phyloP scores from a whole-genome alignment of 2,888 invertebrate genomes.

The Pammene fasciana region DNA sequence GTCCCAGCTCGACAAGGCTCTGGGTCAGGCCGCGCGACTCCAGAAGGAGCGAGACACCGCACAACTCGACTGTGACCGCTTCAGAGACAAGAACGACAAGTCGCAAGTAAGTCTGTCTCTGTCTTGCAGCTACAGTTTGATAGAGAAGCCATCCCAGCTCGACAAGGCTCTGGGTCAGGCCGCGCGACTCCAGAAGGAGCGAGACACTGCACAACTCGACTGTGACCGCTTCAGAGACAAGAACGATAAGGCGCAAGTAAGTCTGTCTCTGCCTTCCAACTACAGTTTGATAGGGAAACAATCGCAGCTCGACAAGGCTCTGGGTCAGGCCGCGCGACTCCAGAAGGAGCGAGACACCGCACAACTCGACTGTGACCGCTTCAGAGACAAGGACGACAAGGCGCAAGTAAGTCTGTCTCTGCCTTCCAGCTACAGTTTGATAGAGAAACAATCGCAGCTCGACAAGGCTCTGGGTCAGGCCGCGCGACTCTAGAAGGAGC shows the following conservation, averaged over 20 bases:
- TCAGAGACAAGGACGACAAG: slow-evolving; percentile 95
- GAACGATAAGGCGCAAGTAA: slow-evolving; percentile 94
- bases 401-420: slow-evolving; percentile 86
- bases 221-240: slow-evolving; percentile 94
- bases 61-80: slow-evolving; percentile 92
- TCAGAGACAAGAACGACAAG: slow-evolving; percentile 95
- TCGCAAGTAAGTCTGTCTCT: slow-evolving; percentile 86
- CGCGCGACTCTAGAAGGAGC: slow-evolving; percentile 94
- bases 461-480: slow-evolving; percentile 95
- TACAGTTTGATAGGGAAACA: neutral
- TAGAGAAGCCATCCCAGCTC: slow-evolving; percentile 89
- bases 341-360: slow-evolving; percentile 95
- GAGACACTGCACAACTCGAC: slow-evolving; percentile 92
- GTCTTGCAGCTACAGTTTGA: neutral
- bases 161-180: slow-evolving; percentile 95
- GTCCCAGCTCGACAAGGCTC: slow-evolving; percentile 94
- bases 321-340: slow-evolving; percentile 92
- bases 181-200: slow-evolving; percentile 94
- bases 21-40: slow-evolving; percentile 92
- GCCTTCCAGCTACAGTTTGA: neutral
- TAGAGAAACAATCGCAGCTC: slow-evolving; percentile 89
- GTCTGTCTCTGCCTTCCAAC: slow-evolving; percentile 30
- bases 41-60: slow-evolving; percentile 95
- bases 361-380: slow-evolving; percentile 92
- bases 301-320: slow-evolving; percentile 95